Evolutionary conservation across 2,888 invertebrate genomes (phyloP).

Genomic region (Netelia melanura): DNA sequence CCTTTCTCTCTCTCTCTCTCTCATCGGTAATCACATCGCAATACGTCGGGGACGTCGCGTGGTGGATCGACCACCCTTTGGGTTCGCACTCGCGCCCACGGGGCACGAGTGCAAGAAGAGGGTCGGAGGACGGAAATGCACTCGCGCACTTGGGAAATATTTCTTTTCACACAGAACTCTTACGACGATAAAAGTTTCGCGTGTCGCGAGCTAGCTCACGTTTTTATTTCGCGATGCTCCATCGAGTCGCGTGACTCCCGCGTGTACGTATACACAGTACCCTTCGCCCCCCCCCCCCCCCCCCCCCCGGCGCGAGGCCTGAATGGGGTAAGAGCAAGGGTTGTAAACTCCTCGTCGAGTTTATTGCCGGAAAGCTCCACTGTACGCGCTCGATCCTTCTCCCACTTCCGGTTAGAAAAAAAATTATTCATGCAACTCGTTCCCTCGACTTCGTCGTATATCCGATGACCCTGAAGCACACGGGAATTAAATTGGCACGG

Average conservation of each 20-base stretch:
- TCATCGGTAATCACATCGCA: not conserved
- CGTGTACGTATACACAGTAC: not conserved
- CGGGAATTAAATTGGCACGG: slow-evolving; percentile 38
- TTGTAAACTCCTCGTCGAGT: slow-evolving; percentile 18
- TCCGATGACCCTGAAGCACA: slow-evolving; percentile 54
- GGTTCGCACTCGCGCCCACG: not conserved
- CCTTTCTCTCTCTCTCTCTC: not conserved
- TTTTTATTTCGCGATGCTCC: not conserved
- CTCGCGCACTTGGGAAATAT: not conserved
- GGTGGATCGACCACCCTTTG: slow-evolving; percentile 36
- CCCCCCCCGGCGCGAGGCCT: not conserved
- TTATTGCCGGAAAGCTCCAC: slow-evolving; percentile 63
- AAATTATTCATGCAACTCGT: slow-evolving; percentile 44
- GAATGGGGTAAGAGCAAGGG: not conserved
- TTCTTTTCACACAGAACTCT: not conserved
- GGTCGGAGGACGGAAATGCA: not conserved
- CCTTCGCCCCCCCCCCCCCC: too few species aligned
- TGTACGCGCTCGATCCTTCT: slow-evolving; percentile 30
- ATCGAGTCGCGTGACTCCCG: slow-evolving; percentile 14
- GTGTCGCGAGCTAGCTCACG: not conserved
- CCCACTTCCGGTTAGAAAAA: slow-evolving; percentile 43
- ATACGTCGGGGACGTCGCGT: slow-evolving; percentile 41
- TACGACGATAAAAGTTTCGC: not conserved
- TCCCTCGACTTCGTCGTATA: not conserved
- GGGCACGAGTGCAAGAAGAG: not conserved